Conservation (phyloP, 2,888 invertebrate species). For the Zele albiditarsus region DNA sequence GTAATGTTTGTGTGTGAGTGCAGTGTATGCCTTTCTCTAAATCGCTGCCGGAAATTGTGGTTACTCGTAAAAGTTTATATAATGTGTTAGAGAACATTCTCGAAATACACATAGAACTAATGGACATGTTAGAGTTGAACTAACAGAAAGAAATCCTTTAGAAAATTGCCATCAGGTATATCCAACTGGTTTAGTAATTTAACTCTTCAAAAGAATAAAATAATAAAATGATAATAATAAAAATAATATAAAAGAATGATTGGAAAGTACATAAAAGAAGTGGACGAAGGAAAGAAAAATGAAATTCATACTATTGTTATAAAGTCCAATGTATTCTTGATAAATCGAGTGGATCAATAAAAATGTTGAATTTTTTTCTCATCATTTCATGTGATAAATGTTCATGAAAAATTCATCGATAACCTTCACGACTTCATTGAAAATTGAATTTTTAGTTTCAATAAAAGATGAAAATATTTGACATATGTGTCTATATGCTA, state of each 20-base stretch:
- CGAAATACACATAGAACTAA: constrained; percentile 40
- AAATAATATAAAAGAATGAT: constrained; percentile 23
- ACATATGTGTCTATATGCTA: too few species aligned
- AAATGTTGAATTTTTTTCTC: neutral
- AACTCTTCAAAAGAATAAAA: constrained; percentile 19
- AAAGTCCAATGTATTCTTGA: neutral
- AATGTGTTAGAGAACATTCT: constrained; percentile 38
- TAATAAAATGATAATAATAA: neutral
- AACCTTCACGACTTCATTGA: neutral
- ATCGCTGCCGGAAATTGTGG: constrained; percentile 53
- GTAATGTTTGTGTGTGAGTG: neutral
- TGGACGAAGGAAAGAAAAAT: constrained; percentile 2
- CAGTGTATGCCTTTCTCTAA: neutral
- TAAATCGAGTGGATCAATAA: neutral
- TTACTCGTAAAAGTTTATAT: constrained; percentile 53
- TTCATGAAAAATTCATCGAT: constrained; percentile 28
- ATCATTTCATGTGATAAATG: neutral
- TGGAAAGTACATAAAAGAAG: constrained; percentile 10
- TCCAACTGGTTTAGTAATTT: constrained; percentile 46
- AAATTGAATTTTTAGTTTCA: constrained; percentile 4
- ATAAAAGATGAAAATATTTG: neutral
- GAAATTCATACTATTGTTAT: neutral
- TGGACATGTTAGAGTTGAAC: constrained; percentile 43
- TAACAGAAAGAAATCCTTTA: constrained; percentile 11
- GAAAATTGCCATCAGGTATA: constrained; percentile 28